phyloP scores from a whole-genome alignment of 2,113 vertebrate species.

The Zootoca vivipara region DNA sequence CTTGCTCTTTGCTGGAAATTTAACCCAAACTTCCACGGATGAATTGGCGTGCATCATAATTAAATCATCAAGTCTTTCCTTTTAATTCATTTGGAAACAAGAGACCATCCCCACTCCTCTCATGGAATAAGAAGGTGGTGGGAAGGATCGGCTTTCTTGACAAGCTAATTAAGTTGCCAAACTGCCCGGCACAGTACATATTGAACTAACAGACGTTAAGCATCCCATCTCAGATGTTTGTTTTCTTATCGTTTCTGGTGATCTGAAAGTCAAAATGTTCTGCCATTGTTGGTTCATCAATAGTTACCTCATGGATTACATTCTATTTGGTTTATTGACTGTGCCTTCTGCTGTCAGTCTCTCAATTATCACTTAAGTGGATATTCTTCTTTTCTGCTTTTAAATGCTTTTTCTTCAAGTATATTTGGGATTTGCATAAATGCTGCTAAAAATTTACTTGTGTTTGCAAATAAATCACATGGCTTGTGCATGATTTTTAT shows the following conservation, averaged over 20 bases:
- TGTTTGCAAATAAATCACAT: background rate
- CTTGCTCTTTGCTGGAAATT: conserved; percentile 82
- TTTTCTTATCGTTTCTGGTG: conserved; percentile 48
- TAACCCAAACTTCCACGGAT: conserved; percentile 83
- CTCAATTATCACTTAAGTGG: background rate
- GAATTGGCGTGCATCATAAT: conserved; percentile 91
- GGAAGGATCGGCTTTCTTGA: conserved; percentile 76
- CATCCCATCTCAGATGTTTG: conserved; percentile 53
- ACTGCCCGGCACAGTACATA: conserved; percentile 48
- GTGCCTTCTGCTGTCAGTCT: background rate
- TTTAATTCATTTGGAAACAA: conserved; percentile 83
- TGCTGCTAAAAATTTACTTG: rapidly evolving
- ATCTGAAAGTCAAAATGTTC: conserved; percentile 52
- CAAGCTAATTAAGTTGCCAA: conserved; percentile 77
- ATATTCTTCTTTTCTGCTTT: background rate
- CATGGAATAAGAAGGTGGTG: conserved; percentile 3
- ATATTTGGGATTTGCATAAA: background rate
- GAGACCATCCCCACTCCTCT: conserved; percentile 67
- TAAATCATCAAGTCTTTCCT: conserved; percentile 91
- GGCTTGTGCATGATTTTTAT: background rate
- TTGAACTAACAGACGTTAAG: conserved; percentile 52
- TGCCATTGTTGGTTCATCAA: conserved; percentile 40
- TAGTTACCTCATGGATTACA: conserved; percentile 24
- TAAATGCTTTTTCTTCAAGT: background rate
- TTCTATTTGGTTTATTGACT: background rate